phyloP scores from a whole-genome alignment of 2,113 vertebrate genomes.

The Chascanopsetta lugubris region DNA sequence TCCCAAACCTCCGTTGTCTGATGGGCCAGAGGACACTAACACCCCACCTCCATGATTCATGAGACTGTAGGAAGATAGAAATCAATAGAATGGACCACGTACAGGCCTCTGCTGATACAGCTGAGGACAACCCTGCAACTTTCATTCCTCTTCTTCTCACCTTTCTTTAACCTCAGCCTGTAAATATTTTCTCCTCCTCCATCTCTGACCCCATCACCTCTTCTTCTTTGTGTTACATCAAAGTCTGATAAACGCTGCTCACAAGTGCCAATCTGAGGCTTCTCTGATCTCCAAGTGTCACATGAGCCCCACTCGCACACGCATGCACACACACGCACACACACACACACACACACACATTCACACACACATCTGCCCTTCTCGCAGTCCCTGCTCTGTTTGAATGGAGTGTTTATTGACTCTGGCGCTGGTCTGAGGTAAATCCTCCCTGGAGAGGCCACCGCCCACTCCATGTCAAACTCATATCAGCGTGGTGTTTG shows the following conservation, averaged over 20 bases:
- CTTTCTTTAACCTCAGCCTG: constrained; percentile 48
- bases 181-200: constrained; percentile 47
- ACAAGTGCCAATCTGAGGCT: constrained; percentile 50
- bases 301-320: constrained; percentile 36
- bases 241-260: constrained; percentile 46
- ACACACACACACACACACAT: background rate
- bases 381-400: constrained; percentile 28
- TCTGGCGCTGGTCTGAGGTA: constrained; percentile 38
- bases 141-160: constrained; percentile 46
- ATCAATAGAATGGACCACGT: constrained; percentile 51
- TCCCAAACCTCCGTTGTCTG: constrained; percentile 53
- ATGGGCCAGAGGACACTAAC: constrained; percentile 60
- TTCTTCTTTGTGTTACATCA: constrained; percentile 25
- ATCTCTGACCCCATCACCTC: constrained; percentile 34
- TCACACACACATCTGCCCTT: constrained; percentile 23
- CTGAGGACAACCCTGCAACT: constrained; percentile 46
- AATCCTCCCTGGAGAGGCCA: constrained; percentile 52
- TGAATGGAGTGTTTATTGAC: constrained; percentile 63
- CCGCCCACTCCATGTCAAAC: constrained; percentile 60
- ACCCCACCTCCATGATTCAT: constrained; percentile 38
- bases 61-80: constrained; percentile 50
- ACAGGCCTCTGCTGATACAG: constrained; percentile 1
- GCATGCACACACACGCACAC: background rate
- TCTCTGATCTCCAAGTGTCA: constrained; percentile 58
- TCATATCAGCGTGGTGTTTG: constrained; percentile 54